These are phyloP conservation scores for Mesembrinibis cayennensis DNA, from an alignment of 2,113 vertebrate genomes.

Conservation along the genomic window DNA sequence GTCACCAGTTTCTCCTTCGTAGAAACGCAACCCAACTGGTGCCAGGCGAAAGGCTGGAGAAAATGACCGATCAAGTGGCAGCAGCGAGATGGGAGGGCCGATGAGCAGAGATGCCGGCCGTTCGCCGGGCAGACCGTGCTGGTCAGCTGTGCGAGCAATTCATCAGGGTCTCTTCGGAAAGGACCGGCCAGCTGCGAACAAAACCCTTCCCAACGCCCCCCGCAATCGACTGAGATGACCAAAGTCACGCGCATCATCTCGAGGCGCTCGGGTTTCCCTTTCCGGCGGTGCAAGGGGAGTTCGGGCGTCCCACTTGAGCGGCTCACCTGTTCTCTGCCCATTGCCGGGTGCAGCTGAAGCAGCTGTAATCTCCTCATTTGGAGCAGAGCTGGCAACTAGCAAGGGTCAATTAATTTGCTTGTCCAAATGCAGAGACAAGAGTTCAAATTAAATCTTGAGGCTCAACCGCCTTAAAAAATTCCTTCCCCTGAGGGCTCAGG, in stretches of 20 bases:
- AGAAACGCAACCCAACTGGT: not conserved
- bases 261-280: fast-evolving
- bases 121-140: not conserved
- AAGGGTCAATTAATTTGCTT: not conserved
- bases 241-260: not conserved
- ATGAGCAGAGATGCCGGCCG: not conserved
- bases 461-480: not conserved
- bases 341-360: not conserved
- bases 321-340: not conserved
- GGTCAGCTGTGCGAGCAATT: not conserved
- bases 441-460: not conserved
- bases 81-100: not conserved
- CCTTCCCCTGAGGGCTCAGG: not conserved
- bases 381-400: not conserved
- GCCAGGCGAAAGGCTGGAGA: not conserved
- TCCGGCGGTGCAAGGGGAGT: not conserved
- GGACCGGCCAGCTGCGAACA: not conserved
- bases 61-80: not conserved
- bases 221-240: fast-evolving
- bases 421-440: not conserved
- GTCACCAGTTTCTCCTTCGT: not conserved
- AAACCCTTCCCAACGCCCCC: not conserved
- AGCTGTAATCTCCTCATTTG: not conserved
- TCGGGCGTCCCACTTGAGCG: not conserved
- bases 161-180: fast-evolving